Evolutionary conservation across 2,797 vertebrate genomes (phyloP), one percentile per base, ranked within the genome.

Genomic region (Todus mexicanus): DNA sequence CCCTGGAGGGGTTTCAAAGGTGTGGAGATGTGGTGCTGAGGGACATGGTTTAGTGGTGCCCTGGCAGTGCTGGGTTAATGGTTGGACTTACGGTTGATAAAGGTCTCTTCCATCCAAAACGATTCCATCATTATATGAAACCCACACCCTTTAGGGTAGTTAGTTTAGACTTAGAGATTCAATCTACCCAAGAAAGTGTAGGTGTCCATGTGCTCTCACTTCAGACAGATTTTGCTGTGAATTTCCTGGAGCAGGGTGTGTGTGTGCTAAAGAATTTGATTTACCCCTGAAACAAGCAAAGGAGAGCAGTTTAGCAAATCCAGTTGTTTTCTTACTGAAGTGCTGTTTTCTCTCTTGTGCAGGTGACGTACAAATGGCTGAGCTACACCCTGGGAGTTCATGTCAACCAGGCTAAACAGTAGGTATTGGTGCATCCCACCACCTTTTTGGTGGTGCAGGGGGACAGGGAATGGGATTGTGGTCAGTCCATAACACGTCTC

Each of bases 301-400:
- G 15, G 18, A 6, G 35, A 20, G 26, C 10, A 13, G 7, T 63
- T n/a, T n/a, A 14, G 40, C 1, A 1, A 21, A 5, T 12, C 5
- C 25, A 23, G 16, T 6, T 29, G 17, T 21, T 66, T 82, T 29
- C 25, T 37, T 19, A 5, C 1, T 79, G 0, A 64, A 27, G 5
- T 13, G 22, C 42, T 40, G 9, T 29, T 51, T 53, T 18, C 68
- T 54, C 21, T 47, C 56, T 90, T 23, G 61, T 89, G 13, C 97
- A 99, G 99, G 99, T 99, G 37, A 99, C 99, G 0, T 99, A 99
- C 90, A 99, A 99, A 97, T 99, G 99, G 99, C 98, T 99, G 90
- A 99, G 99, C 96, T 98, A 98, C 35, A 99, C 99, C 12, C 97
- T 99, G 33, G 99, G 99, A 5, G 98, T 99, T 80, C 99, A 99